These are phyloP conservation scores for Andrena chrysosceles DNA, from an alignment of 2,888 invertebrate species.

Conservation along the genomic window DNA sequence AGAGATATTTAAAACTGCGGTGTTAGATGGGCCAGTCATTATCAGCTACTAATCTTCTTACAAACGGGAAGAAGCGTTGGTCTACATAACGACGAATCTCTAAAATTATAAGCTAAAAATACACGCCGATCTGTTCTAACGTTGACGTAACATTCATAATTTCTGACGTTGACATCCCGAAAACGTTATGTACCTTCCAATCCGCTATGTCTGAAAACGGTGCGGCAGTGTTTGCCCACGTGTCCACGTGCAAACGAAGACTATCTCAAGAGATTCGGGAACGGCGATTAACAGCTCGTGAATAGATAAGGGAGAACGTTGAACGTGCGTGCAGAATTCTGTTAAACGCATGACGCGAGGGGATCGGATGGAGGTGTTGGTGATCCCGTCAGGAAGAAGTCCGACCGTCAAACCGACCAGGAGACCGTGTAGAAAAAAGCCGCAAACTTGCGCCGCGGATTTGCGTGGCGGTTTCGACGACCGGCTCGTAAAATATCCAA, in stretches of 20 bases:
- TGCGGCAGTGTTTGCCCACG: no score
- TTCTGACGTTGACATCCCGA: background rate
- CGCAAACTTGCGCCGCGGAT: slow-evolving; percentile 41
- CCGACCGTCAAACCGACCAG: slow-evolving; percentile 27
- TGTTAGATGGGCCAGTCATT: no score
- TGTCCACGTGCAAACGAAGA: no score
- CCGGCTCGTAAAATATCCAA: slow-evolving; percentile 62
- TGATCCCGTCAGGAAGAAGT: slow-evolving; percentile 9
- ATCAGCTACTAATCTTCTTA: no score
- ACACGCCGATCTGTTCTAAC: background rate
- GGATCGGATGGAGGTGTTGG: background rate
- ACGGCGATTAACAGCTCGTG: no score
- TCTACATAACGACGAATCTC: background rate
- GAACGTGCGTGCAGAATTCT: no score
- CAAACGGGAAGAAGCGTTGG: background rate
- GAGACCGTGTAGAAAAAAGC: slow-evolving; percentile 18
- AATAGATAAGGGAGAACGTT: no score
- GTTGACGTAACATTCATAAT: background rate
- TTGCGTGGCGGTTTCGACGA: slow-evolving; percentile 53
- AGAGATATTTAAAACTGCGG: no score
- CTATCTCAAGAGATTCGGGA: no score
- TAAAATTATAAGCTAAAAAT: slow-evolving; percentile 1
- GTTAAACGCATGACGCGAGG: background rate
- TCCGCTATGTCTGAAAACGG: background rate
- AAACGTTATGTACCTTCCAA: background rate